A percentile compares a stretch with the other conserved stretches of the same genome.
These are phyloP conservation scores for Ursus arctos DNA, from an alignment of 2,113 vertebrate genomes.

Conservation along the genomic window DNA sequence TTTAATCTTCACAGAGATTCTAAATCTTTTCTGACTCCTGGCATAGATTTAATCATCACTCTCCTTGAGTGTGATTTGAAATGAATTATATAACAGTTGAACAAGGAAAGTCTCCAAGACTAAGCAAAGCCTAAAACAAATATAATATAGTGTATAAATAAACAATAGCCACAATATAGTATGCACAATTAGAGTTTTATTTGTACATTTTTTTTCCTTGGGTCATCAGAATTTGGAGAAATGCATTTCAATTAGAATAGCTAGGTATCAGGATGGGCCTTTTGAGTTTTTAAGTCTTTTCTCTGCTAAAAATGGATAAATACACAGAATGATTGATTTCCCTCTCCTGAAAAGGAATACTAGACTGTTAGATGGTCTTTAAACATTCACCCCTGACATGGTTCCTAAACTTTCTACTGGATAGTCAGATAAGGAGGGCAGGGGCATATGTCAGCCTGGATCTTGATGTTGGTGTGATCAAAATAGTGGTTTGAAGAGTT, in stretches of 20 bases:
- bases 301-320: neutral
- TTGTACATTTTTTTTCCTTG: neutral
- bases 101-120: slow-evolving; percentile 61
- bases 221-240: neutral
- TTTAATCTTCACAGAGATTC: slow-evolving; percentile 68
- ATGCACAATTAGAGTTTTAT: slow-evolving; percentile 25
- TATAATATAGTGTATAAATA: neutral
- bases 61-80: slow-evolving; percentile 81
- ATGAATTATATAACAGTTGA: slow-evolving; percentile 75
- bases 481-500: neutral
- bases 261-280: neutral
- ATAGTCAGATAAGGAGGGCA: neutral
- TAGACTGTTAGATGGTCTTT: neutral
- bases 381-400: neutral
- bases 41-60: slow-evolving; percentile 80
- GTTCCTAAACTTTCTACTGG: neutral
- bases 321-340: neutral
- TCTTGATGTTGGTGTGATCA: neutral
- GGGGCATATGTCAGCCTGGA: neutral
- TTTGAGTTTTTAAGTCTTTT: neutral
- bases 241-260: neutral
- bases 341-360: neutral
- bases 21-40: slow-evolving; percentile 81
- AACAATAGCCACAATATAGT: neutral
- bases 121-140: slow-evolving; percentile 41